Evolutionary conservation across 2,113 vertebrate species (phyloP), one percentile per base, ranked within the genome.

Genomic region (Willisornis vidua): DNA sequence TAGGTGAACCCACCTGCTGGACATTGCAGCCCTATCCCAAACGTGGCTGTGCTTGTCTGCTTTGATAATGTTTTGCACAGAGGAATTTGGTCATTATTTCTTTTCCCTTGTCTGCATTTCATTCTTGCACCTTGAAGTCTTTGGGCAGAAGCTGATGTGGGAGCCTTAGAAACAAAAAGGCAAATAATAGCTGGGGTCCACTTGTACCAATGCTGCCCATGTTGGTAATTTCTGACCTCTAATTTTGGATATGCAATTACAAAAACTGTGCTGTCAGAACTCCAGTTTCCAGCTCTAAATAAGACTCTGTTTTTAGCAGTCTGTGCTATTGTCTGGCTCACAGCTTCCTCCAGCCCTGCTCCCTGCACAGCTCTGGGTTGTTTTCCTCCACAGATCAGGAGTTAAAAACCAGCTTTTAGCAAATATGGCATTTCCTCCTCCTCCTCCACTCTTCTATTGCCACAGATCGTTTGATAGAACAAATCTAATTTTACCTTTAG

Each of bases 401-500:
- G 48, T 55, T 84, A 75, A 83, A 86, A 81, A 51, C 78, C 75
- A 83, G 78, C 77, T 82, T 79, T 86, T 33, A 72, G 73, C 81
- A 86, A 79, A 79, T 61, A 46, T 39, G 49, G 80, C 26, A 29
- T 89, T 85, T 83, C 75, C 37, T 87, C 52, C 71, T 62, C 54
- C 81, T 91, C 89, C 81, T 79, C 90, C 71, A 35, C 67, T 48
- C n/a, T 52, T 59, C 72, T 29, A 26, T 89, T 92, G 62, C 71
- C 72, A 62, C 31, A 66, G 67, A 62, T 52, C 28, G 89, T 55
- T 87, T 84, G 74, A 61, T 39, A 86, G 82, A 79, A 67, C 77
- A 72, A 89, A 89, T 79, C 89, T 86, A 62, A 83, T 89, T 87
- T 92, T 94, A 79, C 52, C 35, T 80, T 75, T 75, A 86, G 52